Evolutionary conservation across 2,113 vertebrate species (phyloP).

Genomic region (Panurus biarmicus): DNA sequence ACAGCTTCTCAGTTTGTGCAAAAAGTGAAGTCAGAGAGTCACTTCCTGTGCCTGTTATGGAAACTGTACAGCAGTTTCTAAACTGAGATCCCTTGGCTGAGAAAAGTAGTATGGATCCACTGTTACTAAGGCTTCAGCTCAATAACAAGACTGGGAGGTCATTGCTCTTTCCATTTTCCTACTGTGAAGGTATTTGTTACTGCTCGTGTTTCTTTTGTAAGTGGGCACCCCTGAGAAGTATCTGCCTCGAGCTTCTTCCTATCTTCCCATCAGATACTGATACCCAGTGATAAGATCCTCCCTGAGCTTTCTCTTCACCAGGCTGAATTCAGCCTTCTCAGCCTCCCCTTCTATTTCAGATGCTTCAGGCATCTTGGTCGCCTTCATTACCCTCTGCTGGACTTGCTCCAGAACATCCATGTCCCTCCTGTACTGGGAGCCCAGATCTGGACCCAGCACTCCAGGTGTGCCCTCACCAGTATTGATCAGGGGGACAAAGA

Average conservation of each 20-base stretch:
- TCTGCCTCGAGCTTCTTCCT: not conserved
- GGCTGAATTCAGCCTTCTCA: not conserved
- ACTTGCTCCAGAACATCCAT: not conserved
- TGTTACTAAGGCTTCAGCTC: not conserved
- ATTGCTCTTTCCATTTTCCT: not conserved
- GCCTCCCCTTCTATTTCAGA: not conserved
- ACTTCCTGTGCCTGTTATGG: not conserved
- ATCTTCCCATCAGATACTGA: not conserved
- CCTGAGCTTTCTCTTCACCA: not conserved
- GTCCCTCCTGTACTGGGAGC: not conserved
- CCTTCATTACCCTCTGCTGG: not conserved
- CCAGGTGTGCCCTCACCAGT: not conserved
- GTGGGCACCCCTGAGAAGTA: not conserved
- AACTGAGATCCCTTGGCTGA: not conserved
- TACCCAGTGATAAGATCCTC: not conserved
- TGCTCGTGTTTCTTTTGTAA: not conserved
- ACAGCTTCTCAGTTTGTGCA: rapidly evolving
- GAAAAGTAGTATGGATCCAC: not conserved
- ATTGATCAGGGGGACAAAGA: not conserved
- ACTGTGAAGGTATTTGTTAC: not conserved
- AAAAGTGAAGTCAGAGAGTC: not conserved
- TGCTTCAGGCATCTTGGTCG: too few species aligned
- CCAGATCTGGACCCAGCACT: not conserved
- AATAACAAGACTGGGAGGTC: not conserved
- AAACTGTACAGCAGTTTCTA: not conserved